These are phyloP conservation scores for Scaptomyza cyrtandrae DNA, from an alignment of 2,888 invertebrate species.

Conservation along the genomic window DNA sequence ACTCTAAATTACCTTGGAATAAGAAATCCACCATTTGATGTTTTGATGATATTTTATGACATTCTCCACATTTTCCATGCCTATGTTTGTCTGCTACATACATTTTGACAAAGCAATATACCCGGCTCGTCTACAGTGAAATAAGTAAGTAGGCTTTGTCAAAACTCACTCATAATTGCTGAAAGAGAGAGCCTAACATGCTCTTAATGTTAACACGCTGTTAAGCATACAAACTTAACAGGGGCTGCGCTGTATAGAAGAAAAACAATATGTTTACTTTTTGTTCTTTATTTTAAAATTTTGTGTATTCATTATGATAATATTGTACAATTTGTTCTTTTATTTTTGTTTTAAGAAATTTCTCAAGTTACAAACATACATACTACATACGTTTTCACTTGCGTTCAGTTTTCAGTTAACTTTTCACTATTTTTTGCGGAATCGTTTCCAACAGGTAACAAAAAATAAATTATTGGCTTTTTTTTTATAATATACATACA, in stretches of 20 bases:
- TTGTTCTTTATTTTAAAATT: slow-evolving; percentile 79
- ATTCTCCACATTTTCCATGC: too few species aligned
- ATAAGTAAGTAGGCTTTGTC: neutral
- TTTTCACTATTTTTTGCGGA: slow-evolving; percentile 78
- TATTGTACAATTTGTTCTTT: slow-evolving; percentile 74
- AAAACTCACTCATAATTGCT: neutral
- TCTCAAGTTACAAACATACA: slow-evolving; percentile 59
- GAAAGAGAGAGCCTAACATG: slow-evolving; percentile 5
- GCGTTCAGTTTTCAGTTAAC: slow-evolving; percentile 59
- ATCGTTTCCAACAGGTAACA: slow-evolving; percentile 78
- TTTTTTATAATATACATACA: slow-evolving; percentile 27
- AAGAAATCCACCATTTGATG: too few species aligned
- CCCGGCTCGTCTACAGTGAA: too few species aligned
- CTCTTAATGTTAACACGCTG: slow-evolving; percentile 17
- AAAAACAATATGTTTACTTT: slow-evolving; percentile 51
- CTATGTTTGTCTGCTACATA: too few species aligned
- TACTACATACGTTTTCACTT: slow-evolving; percentile 42
- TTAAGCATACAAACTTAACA: slow-evolving; percentile 29
- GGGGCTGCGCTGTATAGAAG: slow-evolving; percentile 11
- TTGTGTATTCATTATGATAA: slow-evolving; percentile 78
- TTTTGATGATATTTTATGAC: too few species aligned
- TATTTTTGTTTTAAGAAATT: slow-evolving; percentile 60
- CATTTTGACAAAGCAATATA: too few species aligned
- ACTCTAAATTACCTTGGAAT: too few species aligned
- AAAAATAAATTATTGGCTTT: slow-evolving; percentile 80